Evolutionary conservation across 2,797 vertebrate genomes (phyloP).

Genomic region (Channallabes apus): DNA sequence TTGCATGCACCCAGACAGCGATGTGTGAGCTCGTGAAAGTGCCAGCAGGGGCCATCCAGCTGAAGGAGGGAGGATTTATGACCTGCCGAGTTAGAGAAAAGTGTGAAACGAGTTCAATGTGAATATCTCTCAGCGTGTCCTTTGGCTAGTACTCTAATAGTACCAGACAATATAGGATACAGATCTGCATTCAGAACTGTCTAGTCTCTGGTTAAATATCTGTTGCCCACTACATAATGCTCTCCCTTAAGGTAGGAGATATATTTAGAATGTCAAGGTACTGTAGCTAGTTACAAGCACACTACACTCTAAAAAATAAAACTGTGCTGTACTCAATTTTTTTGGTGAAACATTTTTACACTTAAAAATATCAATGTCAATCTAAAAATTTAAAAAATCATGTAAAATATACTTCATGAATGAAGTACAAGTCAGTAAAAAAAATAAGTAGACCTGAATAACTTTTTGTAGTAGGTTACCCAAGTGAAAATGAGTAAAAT

Average conservation of each 20-base stretch:
- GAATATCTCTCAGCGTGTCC: conserved; percentile 53
- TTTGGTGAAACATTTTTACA: too few species aligned
- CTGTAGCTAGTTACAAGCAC: neutral
- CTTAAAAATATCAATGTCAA: too few species aligned
- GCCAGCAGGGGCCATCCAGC: conserved; percentile 52
- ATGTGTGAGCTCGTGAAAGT: conserved; percentile 55
- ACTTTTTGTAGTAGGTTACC: too few species aligned
- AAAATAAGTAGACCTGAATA: too few species aligned
- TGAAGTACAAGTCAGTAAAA: too few species aligned
- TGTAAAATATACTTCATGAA: too few species aligned
- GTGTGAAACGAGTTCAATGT: conserved; percentile 43
- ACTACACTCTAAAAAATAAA: too few species aligned
- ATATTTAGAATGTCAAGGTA: neutral
- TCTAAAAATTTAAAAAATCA: too few species aligned
- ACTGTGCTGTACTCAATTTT: too few species aligned
- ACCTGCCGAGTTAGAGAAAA: conserved; percentile 43
- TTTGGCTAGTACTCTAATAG: conserved; percentile 45
- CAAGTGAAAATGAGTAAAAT: too few species aligned
- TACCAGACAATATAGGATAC: conserved; percentile 6
- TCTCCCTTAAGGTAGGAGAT: neutral
- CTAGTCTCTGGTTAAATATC: neutral
- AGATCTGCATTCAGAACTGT: neutral
- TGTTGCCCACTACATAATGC: neutral
- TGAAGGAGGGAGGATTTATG: conserved; percentile 58
- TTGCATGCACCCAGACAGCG: conserved; percentile 53